These are phyloP conservation scores for Panthera tigris DNA, from an alignment of 2,113 vertebrate genomes.

Conservation along the genomic window DNA sequence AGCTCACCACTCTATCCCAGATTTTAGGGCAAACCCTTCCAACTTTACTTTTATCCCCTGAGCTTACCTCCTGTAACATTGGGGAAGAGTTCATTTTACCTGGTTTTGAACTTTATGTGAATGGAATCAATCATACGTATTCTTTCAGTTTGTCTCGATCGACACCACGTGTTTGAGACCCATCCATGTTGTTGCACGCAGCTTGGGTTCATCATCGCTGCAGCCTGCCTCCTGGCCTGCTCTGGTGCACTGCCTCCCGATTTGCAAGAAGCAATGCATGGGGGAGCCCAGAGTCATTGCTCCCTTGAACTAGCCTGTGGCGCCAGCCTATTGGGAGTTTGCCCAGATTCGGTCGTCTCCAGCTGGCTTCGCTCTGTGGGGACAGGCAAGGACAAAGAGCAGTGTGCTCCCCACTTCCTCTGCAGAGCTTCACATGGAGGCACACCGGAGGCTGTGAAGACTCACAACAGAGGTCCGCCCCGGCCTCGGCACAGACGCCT, in stretches of 20 bases:
- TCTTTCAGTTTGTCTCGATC: not conserved
- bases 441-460: accelerated
- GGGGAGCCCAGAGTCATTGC: not conserved
- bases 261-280: not conserved
- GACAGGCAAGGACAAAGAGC: not conserved
- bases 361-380: not conserved
- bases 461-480: not conserved
- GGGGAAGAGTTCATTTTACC: not conserved
- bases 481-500: not conserved
- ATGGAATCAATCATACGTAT: accelerated
- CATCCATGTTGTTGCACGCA: accelerated
- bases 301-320: not conserved
- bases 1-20: not conserved
- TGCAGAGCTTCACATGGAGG: accelerated
- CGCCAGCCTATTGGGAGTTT: not conserved
- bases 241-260: not conserved
- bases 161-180: accelerated
- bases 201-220: accelerated
- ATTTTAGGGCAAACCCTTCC: not conserved
- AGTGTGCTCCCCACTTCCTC: not conserved
- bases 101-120: not conserved
- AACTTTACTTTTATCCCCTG: not conserved
- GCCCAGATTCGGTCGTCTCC: not conserved
- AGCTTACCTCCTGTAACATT: not conserved
- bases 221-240: not conserved